These are phyloP conservation scores for Gymnoscopelus braueri DNA, from an alignment of 2,797 vertebrate species.

Conservation along the genomic window DNA sequence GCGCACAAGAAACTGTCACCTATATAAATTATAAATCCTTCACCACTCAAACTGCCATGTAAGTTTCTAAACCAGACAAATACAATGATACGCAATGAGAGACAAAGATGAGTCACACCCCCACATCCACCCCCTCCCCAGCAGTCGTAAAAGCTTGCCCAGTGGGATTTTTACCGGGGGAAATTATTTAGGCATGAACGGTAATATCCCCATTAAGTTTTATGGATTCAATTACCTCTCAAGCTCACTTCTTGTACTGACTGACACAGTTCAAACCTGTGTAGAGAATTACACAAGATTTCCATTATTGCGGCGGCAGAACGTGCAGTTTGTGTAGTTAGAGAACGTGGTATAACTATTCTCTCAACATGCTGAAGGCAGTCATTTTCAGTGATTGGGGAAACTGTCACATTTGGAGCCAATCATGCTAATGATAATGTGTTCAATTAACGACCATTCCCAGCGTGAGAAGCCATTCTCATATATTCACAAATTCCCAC, in stretches of 20 bases:
- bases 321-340: slow-evolving; percentile 33
- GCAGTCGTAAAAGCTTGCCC: slow-evolving; percentile 45
- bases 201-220: slow-evolving; percentile 74
- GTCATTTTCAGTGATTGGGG: slow-evolving; percentile 10
- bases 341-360: slow-evolving; percentile 27
- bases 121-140: neutral
- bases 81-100: slow-evolving; percentile 47
- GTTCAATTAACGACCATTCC: neutral
- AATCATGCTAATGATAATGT: slow-evolving; percentile 20
- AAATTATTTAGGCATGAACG: slow-evolving; percentile 73
- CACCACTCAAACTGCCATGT: neutral
- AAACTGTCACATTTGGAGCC: slow-evolving; percentile 13
- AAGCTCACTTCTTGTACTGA: slow-evolving; percentile 64
- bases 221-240: slow-evolving; percentile 71
- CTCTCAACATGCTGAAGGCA: slow-evolving; percentile 4
- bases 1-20: too few relatives aligned
- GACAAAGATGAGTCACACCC: slow-evolving; percentile 19
- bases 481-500: too few relatives aligned
- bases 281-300: slow-evolving; percentile 53
- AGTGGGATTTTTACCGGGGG: slow-evolving; percentile 34
- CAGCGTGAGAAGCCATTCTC: neutral
- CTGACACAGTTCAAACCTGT: slow-evolving; percentile 60
- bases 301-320: slow-evolving; percentile 53
- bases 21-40: too few relatives aligned
- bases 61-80: slow-evolving; percentile 39